Conservation (phyloP, 2,888 invertebrate genomes). For the Luperina nickerlii region DNA sequence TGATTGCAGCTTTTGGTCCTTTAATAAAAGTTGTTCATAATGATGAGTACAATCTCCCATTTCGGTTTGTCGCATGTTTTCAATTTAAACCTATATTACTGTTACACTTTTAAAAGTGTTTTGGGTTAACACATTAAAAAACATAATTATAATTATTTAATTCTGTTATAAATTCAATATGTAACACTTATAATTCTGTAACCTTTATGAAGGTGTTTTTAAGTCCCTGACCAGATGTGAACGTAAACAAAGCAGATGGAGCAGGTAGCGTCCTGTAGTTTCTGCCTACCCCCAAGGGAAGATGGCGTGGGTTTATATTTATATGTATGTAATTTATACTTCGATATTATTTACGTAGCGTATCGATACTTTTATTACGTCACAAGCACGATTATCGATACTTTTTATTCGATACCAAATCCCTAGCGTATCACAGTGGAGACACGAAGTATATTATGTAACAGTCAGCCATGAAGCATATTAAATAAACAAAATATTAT, state of each 20-base stretch:
- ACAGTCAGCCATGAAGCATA: conserved; percentile 50
- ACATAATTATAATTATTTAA: too few species aligned
- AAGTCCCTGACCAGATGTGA: neutral
- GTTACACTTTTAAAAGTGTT: too few species aligned
- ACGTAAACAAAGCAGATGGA: neutral
- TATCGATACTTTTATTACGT: neutral
- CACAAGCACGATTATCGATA: neutral
- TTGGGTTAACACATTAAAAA: too few species aligned
- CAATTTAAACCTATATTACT: too few species aligned
- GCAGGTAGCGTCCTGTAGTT: neutral
- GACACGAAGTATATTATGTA: conserved; percentile 30
- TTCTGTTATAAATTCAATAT: too few species aligned
- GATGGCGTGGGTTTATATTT: neutral
- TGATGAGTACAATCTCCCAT: too few species aligned
- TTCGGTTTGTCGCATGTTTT: too few species aligned
- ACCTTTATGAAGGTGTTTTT: too few species aligned
- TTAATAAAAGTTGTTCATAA: too few species aligned
- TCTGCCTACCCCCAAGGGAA: neutral
- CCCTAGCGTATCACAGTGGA: neutral
- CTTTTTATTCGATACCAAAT: neutral
- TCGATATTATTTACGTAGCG: neutral
- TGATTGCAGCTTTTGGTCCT: too few species aligned
- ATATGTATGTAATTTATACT: neutral
- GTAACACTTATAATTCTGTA: too few species aligned
- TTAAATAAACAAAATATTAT: conserved; percentile 72